Base-by-base conservation (phyloP, 2,113 vertebrate species). In the Tretioscincus oriximinensis region DNA sequence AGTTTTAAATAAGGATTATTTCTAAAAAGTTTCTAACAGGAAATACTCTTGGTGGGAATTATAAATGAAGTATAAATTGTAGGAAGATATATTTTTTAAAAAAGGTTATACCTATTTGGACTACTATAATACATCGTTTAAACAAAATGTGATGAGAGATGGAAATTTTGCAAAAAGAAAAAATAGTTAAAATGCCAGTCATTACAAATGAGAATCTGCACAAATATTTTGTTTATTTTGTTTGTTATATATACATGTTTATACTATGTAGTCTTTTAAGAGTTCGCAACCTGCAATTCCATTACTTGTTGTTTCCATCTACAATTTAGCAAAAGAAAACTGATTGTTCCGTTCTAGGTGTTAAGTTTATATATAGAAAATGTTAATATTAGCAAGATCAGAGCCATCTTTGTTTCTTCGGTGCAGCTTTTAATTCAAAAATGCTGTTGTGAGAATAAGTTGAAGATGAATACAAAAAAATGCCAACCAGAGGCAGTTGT, bases 31-130 rank as follows among this genome's bases (percentile, higher is more conserved):
- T 9, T 83, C 72, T 76, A 2, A 58, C 24, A 29, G 68, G 35
- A 74, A 69, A 64, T 73, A 65, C 20, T 76, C 73, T 65, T 47
- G 81, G 58, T 77, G 60, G 67, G 4, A 78, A 22, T 4, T 67
- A 41, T 41, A 69, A 61, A 1, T 1, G 16, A 68, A 22, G 1
- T 45, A 20, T 20, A 63, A 41, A 28, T 16, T 21, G 28, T 67
- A 51, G 10, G 7, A 70, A 69, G 29, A 4, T 24, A 41, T 10
- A 22, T 11, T 35, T 60, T 29, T 22, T 41, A 41, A 41, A 41
- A 61, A 75, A 75, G 41, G 11, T 2, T 35, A 41, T 41, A 31
- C 54, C 11, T 26, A 26, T 24, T 20, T 9, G n/a, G 28, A 18
- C 11, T 10, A 66, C 2, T n/a, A 20, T 16, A n/a, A 12, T 10